Percentiles rank a stretch among this genome's conserved stretches.
These are phyloP conservation scores for Psilopogon haemacephalus DNA, from an alignment of 2,113 vertebrate species.

Conservation along the genomic window DNA sequence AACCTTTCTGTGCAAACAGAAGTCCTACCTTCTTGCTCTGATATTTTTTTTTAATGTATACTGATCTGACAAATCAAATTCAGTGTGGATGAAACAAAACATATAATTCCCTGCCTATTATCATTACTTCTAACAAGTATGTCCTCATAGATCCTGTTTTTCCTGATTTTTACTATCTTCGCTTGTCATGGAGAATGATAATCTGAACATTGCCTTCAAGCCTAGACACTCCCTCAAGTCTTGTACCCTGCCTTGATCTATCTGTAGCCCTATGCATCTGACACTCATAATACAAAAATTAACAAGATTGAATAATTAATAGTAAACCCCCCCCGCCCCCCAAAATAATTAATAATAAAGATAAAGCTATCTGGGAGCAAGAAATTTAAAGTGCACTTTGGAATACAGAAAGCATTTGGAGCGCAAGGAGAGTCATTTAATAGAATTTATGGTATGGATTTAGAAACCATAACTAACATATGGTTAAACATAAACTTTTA, in stretches of 20 bases:
- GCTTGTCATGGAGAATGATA: neutral
- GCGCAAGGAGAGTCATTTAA: neutral
- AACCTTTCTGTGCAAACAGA: neutral
- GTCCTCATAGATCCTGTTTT: neutral
- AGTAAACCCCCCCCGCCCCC: no score
- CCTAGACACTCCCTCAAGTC: neutral
- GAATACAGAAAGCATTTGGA: neutral
- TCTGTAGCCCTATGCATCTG: rapidly evolving
- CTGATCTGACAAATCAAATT: neutral
- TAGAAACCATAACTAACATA: neutral
- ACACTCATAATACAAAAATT: neutral
- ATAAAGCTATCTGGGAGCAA: neutral
- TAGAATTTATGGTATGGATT: neutral
- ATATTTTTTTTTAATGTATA: neutral
- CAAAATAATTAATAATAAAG: neutral
- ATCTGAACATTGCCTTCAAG: neutral
- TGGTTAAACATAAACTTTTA: neutral
- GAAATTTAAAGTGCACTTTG: neutral
- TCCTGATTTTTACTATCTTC: neutral
- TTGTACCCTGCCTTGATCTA: neutral
- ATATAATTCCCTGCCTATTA: neutral
- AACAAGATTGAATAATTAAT: neutral
- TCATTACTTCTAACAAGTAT: neutral
- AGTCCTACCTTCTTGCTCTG: neutral
- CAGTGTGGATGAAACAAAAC: neutral